Percentiles rank a stretch among this genome's conserved stretches.
Conservation (phyloP, 2,888 invertebrate species). For the Heliconius sara region DNA sequence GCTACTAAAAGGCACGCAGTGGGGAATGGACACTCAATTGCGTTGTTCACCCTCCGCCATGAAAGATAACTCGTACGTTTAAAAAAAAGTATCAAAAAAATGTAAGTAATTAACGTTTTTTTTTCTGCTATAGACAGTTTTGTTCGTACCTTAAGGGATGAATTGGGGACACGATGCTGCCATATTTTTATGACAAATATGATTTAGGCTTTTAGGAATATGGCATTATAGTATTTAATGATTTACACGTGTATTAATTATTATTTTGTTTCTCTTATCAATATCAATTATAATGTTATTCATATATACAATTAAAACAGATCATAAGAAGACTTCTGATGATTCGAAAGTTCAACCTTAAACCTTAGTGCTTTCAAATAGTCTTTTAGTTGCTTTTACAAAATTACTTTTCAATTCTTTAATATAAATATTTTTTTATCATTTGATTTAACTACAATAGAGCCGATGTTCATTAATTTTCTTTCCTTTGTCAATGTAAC, state of each 20-base stretch:
- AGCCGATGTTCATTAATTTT: background rate
- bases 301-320: no score
- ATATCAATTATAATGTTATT: no score
- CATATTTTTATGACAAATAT: background rate
- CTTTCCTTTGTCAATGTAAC: background rate
- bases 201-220: background rate
- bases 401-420: no score
- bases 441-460: background rate
- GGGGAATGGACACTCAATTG: slow-evolving; percentile 23
- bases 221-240: no score
- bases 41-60: slow-evolving; percentile 22
- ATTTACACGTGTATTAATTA: no score
- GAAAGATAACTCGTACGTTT: slow-evolving; percentile 20
- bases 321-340: no score
- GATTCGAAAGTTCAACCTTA: no score
- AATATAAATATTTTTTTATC: no score
- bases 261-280: no score
- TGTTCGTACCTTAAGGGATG: slow-evolving; percentile 5
- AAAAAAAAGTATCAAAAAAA: slow-evolving; percentile 19
- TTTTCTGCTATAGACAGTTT: slow-evolving; percentile 16
- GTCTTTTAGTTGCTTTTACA: no score
- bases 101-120: slow-evolving; percentile 18
- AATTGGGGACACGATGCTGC: background rate
- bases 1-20: slow-evolving; percentile 17
- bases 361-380: no score